Evolutionary conservation across 2,113 vertebrate species (phyloP).

Genomic region (Macroglossus sobrinus): DNA sequence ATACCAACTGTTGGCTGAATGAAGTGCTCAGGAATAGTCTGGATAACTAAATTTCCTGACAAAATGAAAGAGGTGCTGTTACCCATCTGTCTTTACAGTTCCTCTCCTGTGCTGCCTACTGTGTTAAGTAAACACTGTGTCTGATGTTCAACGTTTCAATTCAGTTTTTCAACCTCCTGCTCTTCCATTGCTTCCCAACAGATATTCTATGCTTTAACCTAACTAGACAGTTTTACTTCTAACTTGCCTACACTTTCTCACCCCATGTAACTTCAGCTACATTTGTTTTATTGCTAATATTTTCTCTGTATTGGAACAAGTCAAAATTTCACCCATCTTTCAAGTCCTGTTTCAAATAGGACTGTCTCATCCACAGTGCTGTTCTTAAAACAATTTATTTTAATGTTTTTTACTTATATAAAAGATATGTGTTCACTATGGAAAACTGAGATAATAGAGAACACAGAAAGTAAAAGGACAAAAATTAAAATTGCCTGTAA

Average conservation of each 20-base stretch:
- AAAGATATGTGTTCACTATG: not conserved
- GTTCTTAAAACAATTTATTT: not conserved
- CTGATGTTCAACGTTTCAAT: not conserved
- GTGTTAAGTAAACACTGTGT: not conserved
- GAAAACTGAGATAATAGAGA: slow-evolving; percentile 9
- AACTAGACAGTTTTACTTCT: not conserved
- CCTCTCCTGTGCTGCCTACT: not conserved
- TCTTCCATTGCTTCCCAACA: not conserved
- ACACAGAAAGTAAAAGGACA: not conserved
- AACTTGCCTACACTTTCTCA: not conserved
- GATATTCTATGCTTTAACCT: not conserved
- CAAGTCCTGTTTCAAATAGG: not conserved
- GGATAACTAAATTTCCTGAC: not conserved
- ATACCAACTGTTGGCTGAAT: not conserved
- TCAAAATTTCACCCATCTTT: not conserved
- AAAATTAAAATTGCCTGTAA: not conserved
- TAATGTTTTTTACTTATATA: not conserved
- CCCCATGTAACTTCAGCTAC: not conserved
- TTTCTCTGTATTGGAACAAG: slow-evolving; percentile 13
- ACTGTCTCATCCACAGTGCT: not conserved
- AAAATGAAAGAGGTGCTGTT: not conserved
- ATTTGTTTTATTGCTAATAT: not conserved
- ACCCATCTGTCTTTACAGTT: not conserved
- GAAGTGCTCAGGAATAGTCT: not conserved
- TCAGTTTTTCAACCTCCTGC: not conserved